Base-by-base conservation (phyloP, 2,888 invertebrate species). In the Hedychridium roseum region DNA sequence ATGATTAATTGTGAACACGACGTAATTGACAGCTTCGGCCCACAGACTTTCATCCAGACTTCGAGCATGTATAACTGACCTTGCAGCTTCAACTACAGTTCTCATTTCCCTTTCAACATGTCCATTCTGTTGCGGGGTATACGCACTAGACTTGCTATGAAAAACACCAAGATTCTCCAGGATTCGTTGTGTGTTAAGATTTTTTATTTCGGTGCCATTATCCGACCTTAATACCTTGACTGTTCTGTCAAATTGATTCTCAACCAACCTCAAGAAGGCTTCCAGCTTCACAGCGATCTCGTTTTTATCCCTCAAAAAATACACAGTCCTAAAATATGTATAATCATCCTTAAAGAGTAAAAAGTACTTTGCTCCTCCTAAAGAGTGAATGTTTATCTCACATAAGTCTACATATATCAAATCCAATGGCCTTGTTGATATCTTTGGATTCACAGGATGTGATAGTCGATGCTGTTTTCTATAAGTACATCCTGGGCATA, bases 61-160 rank as follows among this genome's bases (percentile, higher is more conserved):
- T 34, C 31, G 12, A 27, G 60, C 60, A 45, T 57, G 48, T 17
- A 65, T 50, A 11, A 35, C 55, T 12, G 69, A 52, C 31, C 67
- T 55, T 9, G 66, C 66, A 40, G 66, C 54, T 45, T 71, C 69
- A 9, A 64, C 60, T 18, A 71, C 46, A 11, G 66, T 71, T 23
- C 69, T 45, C 64, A 70, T 70, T 57, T 71, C 66, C 28, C 69
- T 46, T 50, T 72, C 69, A 35, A 69, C 64, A 43, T 67, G 32
- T 16, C 66, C 66, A 50, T 70, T 73, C 52, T 71, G 64, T 57
- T 70, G 56, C 16, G 66, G 66, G 26, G 66, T 60, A 43, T 70
- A 63, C 2, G 60, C 44, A 40, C 44, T 54, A 36, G 52, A 54
- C 26, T 44, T 42, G 2, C 40, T 45, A 35, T 62, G 60, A 48